phyloP scores from a whole-genome alignment of 1,140 invertebrate species.

The Trinorchestia longiramus region DNA sequence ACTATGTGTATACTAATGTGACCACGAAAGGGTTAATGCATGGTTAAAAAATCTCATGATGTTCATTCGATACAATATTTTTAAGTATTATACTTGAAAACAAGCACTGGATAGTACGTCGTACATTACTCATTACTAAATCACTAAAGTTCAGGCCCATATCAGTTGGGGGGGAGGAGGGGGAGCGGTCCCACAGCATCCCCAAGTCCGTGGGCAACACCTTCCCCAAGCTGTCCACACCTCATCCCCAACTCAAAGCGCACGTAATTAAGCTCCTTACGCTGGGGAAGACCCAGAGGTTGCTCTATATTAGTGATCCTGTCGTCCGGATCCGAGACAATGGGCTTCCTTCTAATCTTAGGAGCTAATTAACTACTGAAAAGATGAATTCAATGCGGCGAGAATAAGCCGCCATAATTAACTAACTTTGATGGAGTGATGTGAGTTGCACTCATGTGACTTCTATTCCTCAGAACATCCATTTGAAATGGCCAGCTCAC shows the following conservation, averaged over 20 bases:
- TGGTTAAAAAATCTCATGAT: too few species aligned
- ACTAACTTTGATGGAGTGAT: conserved; percentile 46
- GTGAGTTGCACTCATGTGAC: neutral
- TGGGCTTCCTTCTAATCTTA: conserved; percentile 46
- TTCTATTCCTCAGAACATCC: conserved; percentile 13
- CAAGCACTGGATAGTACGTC: too few species aligned
- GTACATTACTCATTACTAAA: too few species aligned
- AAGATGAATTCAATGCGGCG: conserved; percentile 27
- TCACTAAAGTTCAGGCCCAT: too few species aligned
- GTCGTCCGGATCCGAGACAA: conserved; percentile 7
- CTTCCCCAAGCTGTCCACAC: neutral
- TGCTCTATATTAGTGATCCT: neutral
- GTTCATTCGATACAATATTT: too few species aligned
- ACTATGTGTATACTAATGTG: too few species aligned
- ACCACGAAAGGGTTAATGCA: too few species aligned
- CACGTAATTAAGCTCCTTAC: neutral
- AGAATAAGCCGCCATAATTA: conserved; percentile 33
- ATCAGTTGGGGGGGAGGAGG: too few species aligned
- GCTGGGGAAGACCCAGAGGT: neutral
- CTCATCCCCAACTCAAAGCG: neutral
- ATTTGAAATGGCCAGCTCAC: neutral
- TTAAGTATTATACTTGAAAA: too few species aligned
- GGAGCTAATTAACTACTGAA: conserved; percentile 43
- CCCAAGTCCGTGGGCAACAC: neutral
- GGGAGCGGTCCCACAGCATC: neutral